phyloP scores from a whole-genome alignment of 2,113 vertebrate species.

The Phainopepla nitens region DNA sequence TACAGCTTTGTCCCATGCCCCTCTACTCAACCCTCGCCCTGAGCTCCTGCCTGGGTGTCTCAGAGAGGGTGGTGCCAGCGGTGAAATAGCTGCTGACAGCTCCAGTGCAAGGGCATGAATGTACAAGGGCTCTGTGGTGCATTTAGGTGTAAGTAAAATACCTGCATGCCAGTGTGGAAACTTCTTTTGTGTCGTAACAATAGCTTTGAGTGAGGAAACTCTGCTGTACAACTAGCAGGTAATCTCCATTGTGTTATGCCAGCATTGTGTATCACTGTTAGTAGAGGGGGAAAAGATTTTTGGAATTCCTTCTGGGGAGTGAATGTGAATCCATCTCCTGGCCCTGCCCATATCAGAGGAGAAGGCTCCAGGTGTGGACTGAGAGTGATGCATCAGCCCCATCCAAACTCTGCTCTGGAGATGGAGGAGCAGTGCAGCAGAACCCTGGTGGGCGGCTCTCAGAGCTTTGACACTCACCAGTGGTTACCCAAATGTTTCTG shows the following conservation, averaged over 20 bases:
- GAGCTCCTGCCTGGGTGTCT: neutral
- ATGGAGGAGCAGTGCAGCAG: neutral
- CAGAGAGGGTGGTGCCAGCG: neutral
- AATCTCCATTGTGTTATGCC: neutral
- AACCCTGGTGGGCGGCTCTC: neutral
- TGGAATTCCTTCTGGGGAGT: neutral
- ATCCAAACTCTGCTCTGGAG: neutral
- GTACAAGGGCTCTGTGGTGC: neutral
- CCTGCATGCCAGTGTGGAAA: neutral
- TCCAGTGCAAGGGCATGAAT: neutral
- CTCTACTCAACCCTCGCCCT: neutral
- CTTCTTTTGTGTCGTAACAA: neutral
- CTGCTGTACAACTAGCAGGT: neutral
- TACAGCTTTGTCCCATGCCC: neutral
- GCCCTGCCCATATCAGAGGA: neutral
- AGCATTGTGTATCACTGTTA: neutral
- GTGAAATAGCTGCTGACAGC: neutral
- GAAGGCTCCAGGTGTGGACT: neutral
- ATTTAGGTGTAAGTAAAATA: neutral
- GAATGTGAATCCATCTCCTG: neutral
- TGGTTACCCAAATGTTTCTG: neutral
- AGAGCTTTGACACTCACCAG: neutral
- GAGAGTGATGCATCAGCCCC: neutral
- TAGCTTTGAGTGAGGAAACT: neutral
- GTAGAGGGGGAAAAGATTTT: neutral